Evolutionary conservation across 2,113 vertebrate species (phyloP), one percentile per base, ranked within the genome.

Genomic region (Kryptolebias marmoratus): DNA sequence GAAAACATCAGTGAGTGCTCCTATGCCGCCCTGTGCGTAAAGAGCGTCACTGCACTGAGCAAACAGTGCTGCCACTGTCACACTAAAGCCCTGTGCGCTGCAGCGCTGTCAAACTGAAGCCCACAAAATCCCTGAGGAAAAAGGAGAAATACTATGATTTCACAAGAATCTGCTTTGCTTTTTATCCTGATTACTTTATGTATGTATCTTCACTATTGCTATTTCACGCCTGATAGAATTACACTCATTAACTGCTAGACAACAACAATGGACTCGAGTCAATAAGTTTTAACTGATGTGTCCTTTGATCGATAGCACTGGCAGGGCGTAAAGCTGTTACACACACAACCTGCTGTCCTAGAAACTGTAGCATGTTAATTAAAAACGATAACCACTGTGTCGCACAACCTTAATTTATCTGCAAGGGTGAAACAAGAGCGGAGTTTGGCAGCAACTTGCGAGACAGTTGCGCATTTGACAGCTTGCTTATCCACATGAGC

Each of bases 41-140:
- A 86, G 84, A 81, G 88, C 84, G 89, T 80, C 83, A 52, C 82
- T 87, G 75, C 78, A 60, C 79, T 36, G 73, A 18, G 50, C 70
- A 64, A 49, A 49, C 73, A 73, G 84, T 85, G 78, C 73, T 86
- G 71, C 83, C 64, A 10, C 63, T 47, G 64, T 52, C 67, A 31
- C 27, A 16, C 71, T 39, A 58, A 39, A 54, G 71, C 71, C 42
- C 27, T 47, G 75, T 42, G 78, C 79, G 68, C 82, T 60, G 11
- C 57, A 66, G 1, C 27, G n/a, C 75, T 48, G 75, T 68, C 86
- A 82, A 68, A 83, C 63, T 72, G 50, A 54, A 55, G 30, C 65
- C 70, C 71, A 48, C 68, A 4, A 0, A 31, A 63, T 77, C 79
- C 79, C 81, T 3, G 57, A 53, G 54, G 77, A 75, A 68, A 14